These are phyloP conservation scores for Nomia melanderi DNA, from an alignment of 1,140 invertebrate genomes.

Conservation along the genomic window DNA sequence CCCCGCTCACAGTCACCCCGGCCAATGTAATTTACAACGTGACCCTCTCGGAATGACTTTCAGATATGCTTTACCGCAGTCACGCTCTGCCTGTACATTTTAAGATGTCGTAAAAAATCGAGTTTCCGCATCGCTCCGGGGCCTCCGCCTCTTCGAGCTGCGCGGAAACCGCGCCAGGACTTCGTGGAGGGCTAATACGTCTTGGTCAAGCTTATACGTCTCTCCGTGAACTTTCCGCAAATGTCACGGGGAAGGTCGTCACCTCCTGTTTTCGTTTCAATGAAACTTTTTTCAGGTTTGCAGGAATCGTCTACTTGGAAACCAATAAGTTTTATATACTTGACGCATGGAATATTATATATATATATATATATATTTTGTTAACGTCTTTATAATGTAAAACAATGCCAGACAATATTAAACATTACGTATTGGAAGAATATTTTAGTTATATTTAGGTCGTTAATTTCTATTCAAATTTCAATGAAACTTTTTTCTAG, in stretches of 20 bases:
- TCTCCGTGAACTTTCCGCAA: neutral
- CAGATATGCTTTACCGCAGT: conserved; percentile 18
- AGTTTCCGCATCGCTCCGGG: conserved; percentile 1
- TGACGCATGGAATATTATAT: too few relatives aligned
- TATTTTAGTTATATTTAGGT: too few relatives aligned
- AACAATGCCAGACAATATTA: too few relatives aligned
- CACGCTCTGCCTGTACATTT: neutral
- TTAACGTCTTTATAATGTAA: too few relatives aligned
- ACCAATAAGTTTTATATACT: too few relatives aligned
- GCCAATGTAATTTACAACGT: conserved; percentile 20
- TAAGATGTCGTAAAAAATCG: conserved; percentile 35
- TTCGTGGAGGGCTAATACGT: neutral
- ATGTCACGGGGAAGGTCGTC: neutral
- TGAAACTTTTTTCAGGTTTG: too few relatives aligned
- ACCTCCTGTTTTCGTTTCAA: too few relatives aligned
- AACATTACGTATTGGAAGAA: too few relatives aligned
- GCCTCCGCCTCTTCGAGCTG: neutral
- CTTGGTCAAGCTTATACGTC: neutral
- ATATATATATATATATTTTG: too few relatives aligned
- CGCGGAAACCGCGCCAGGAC: neutral
- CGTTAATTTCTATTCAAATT: too few relatives aligned
- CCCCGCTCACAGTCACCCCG: neutral
- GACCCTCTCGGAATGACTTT: conserved; percentile 25
- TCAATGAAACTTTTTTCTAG: too few relatives aligned
- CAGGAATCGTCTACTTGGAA: too few relatives aligned